Evolutionary conservation across 92 coral and sea anemone species (phyloP), one percentile per base, ranked within the genome.

Genomic region (Ricordea florida): DNA sequence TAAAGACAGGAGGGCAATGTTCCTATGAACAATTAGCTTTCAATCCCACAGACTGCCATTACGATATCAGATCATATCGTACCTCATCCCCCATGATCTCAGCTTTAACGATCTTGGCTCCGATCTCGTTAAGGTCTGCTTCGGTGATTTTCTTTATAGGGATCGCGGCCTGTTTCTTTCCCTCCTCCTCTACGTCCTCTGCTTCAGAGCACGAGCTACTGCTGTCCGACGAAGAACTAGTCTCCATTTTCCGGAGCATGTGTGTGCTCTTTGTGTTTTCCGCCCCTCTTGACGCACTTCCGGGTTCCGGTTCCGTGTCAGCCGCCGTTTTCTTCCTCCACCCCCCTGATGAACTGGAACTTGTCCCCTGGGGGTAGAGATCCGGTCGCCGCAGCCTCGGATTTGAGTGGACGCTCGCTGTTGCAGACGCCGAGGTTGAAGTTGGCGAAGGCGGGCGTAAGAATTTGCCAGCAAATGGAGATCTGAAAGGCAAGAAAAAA

Each of bases 41-140:
- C n/a, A n/a, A n/a, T n/a, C n/a, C n/a, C n/a, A n/a, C n/a, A n/a
- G n/a, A n/a, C n/a, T n/a, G n/a, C n/a, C n/a, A n/a, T n/a, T n/a
- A n/a, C n/a, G n/a, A n/a, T n/a, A n/a, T n/a, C 14, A 1, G 35
- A 33, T 4, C 49, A 15, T n/a, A 30, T 62, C 81, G 0, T 44
- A 92, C 98, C 93, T 94, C 97, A 49, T 89, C 77, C 31, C 98
- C 98, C 97, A 94, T 94, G 33, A 94, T 76, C 69, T 91, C 98
- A 0, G 98, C 96, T 77, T 87, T 78, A 24, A 94, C 73, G 26
- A 93, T 90, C 66, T 94, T 92, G 4, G 98, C 98, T 51, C 98
- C 98, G 37, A 92, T 93, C 32, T 85, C 90, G 41, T 94, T 94
- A 41, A 94, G 88, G 76, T 94, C 98, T 42, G 90, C 87, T 35